Evolutionary conservation across 2,888 invertebrate genomes (phyloP).

Genomic region (Netelia inedita): DNA sequence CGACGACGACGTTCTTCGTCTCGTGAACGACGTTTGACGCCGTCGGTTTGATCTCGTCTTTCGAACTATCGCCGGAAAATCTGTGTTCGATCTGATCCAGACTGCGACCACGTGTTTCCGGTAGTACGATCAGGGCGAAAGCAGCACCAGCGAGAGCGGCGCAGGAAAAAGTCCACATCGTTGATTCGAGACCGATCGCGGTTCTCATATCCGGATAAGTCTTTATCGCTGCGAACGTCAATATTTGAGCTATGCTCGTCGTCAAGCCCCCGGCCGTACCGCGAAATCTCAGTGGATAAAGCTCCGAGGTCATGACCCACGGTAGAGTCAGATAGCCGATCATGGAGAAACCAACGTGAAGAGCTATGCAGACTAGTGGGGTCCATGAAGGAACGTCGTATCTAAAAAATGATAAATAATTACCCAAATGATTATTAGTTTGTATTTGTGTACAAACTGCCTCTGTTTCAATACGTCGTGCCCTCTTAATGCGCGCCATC

Average conservation of each 20-base stretch:
- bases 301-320: conserved; percentile 91
- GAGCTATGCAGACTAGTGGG: conserved; percentile 88
- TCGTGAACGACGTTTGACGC: conserved; percentile 39
- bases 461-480: too few species aligned
- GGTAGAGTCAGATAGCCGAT: conserved; percentile 91
- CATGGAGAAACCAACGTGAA: conserved; percentile 91
- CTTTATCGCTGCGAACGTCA: conserved; percentile 90
- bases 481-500: too few species aligned
- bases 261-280: conserved; percentile 90
- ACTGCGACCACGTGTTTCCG: conserved; percentile 90
- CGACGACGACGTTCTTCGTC: conserved; percentile 74
- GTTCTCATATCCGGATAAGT: conserved; percentile 89
- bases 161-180: conserved; percentile 88
- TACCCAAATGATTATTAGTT: neutral
- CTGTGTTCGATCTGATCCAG: conserved; percentile 89
- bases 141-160: conserved; percentile 88
- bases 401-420: conserved; percentile 66
- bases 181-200: conserved; percentile 87
- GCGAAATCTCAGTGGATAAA: conserved; percentile 89
- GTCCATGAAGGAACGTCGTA: conserved; percentile 81
- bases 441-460: neutral
- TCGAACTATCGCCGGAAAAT: conserved; percentile 83
- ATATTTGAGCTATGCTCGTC: conserved; percentile 89
- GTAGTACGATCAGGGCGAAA: conserved; percentile 88
- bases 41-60: neutral